Evolutionary conservation across 2,888 invertebrate species (phyloP).

Genomic region (Andricus curvator): DNA sequence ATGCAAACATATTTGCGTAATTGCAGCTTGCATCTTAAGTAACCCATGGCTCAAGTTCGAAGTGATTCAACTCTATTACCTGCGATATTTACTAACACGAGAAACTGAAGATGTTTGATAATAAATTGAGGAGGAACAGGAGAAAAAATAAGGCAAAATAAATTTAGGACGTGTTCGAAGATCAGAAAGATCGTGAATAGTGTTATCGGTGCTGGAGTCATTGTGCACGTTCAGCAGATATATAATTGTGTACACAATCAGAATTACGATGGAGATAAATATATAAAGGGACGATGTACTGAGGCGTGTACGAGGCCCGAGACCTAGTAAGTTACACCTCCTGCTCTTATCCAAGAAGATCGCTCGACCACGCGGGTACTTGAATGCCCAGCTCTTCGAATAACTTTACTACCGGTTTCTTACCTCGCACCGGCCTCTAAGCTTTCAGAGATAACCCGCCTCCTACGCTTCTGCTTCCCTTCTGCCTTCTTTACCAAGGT

Average conservation of each 20-base stretch:
- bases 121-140: neutral
- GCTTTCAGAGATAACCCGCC: constrained; percentile 71
- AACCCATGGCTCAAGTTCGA: neutral
- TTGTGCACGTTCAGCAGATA: constrained; percentile 31
- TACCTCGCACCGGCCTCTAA: constrained; percentile 70
- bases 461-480: constrained; percentile 62
- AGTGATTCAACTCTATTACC: neutral
- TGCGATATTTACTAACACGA: neutral
- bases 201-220: constrained; percentile 27
- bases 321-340: constrained; percentile 77
- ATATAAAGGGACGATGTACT: constrained; percentile 66
- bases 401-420: constrained; percentile 77
- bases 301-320: constrained; percentile 57
- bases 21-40: neutral
- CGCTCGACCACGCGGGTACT: constrained; percentile 70
- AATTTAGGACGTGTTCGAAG: constrained; percentile 10
- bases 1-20: constrained; percentile 3
- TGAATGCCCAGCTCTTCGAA: constrained; percentile 72
- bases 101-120: constrained; percentile 8
- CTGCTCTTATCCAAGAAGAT: constrained; percentile 74
- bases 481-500: constrained; percentile 42
- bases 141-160: neutral
- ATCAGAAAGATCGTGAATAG: constrained; percentile 8
- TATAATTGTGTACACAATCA: constrained; percentile 41
- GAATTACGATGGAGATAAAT: constrained; percentile 50